phyloP scores from a whole-genome alignment of 2,888 invertebrate species.

The Xanthia icteritia region DNA sequence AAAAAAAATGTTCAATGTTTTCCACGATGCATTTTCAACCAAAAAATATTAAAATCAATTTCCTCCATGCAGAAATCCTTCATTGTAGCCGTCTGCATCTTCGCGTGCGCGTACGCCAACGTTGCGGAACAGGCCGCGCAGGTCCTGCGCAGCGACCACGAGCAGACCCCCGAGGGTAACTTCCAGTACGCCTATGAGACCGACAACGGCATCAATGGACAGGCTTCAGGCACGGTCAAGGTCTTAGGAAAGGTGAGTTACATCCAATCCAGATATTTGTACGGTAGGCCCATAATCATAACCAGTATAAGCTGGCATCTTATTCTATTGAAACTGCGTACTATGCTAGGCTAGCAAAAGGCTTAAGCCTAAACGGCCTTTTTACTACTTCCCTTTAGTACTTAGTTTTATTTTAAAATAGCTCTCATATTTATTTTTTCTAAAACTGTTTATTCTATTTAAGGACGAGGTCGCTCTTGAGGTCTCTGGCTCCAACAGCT shows the following conservation, averaged over 20 bases:
- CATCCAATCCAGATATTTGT: neutral
- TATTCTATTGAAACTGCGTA: neutral
- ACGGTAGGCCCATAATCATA: too few species aligned
- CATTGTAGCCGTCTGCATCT: slow-evolving; percentile 69
- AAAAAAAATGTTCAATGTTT: neutral
- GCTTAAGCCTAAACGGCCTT: too few species aligned
- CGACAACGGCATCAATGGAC: slow-evolving; percentile 89
- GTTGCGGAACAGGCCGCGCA: slow-evolving; percentile 55
- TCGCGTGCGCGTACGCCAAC: slow-evolving; percentile 71
- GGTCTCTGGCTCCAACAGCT: slow-evolving; percentile 86
- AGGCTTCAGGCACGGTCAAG: slow-evolving; percentile 82
- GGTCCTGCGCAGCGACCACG: slow-evolving; percentile 69
- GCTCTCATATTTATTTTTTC: neutral
- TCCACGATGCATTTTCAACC: neutral
- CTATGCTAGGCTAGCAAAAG: too few species aligned
- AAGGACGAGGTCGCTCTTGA: slow-evolving; percentile 80
- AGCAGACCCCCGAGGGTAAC: slow-evolving; percentile 86
- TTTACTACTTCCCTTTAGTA: neutral
- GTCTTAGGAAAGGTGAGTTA: slow-evolving; percentile 66
- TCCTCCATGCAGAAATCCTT: slow-evolving; percentile 69
- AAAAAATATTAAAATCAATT: neutral
- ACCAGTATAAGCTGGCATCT: neutral
- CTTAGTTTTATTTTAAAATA: neutral
- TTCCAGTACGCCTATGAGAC: slow-evolving; percentile 89
- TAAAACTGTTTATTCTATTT: slow-evolving; percentile 33